phyloP scores from a whole-genome alignment of 1,140 invertebrate genomes.

The Drosophila nikananu region DNA sequence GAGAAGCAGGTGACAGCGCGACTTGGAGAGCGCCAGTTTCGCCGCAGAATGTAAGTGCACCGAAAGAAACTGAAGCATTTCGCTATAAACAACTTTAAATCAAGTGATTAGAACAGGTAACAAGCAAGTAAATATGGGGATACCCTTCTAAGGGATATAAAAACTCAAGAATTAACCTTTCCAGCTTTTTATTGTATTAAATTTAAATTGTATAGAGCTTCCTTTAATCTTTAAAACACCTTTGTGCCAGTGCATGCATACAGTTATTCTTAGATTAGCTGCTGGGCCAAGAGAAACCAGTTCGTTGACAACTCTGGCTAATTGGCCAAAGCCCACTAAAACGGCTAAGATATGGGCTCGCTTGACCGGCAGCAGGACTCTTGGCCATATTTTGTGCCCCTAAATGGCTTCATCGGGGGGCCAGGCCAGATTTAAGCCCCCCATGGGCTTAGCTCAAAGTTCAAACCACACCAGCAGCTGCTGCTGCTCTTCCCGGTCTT shows the following conservation, averaged over 20 bases:
- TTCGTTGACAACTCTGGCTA: slow-evolving; percentile 65
- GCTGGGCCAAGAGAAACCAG: slow-evolving; percentile 32
- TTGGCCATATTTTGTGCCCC: slow-evolving; percentile 47
- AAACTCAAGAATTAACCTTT: not conserved
- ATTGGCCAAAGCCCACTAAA: slow-evolving; percentile 74
- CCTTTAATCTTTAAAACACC: not conserved
- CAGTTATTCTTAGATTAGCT: slow-evolving; percentile 41
- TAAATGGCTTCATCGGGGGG: slow-evolving; percentile 72
- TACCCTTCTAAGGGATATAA: not conserved
- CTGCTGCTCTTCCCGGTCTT: slow-evolving; percentile 39
- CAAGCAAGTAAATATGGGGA: not conserved
- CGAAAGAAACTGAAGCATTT: not conserved
- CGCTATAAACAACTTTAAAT: not conserved
- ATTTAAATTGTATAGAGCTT: not conserved
- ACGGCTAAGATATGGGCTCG: slow-evolving; percentile 69
- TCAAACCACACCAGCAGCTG: slow-evolving; percentile 23
- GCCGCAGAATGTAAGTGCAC: slow-evolving; percentile 1
- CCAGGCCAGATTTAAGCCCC: slow-evolving; percentile 27
- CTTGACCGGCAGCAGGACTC: slow-evolving; percentile 34
- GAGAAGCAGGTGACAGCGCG: slow-evolving; percentile 69
- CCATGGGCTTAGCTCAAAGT: slow-evolving; percentile 52
- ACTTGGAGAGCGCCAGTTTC: slow-evolving; percentile 23
- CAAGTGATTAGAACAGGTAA: not conserved
- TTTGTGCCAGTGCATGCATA: slow-evolving; percentile 27
- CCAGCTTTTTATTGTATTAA: not conserved